phyloP scores from a whole-genome alignment of 2,888 invertebrate genomes.

The Drosophila nr. medialis region DNA sequence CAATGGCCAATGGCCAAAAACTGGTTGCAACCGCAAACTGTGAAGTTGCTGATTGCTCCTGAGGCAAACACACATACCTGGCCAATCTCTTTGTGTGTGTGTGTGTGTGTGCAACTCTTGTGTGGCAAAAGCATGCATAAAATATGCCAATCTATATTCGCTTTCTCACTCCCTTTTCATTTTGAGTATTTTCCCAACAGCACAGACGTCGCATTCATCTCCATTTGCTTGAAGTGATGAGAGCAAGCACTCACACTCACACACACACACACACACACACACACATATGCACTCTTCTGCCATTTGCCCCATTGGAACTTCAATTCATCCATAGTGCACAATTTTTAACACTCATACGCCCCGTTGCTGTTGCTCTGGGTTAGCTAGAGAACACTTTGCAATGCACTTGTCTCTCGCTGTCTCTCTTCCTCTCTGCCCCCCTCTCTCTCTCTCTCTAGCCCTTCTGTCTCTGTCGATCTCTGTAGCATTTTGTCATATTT shows the following conservation, averaged over 20 bases:
- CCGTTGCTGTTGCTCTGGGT: slow-evolving; percentile 48
- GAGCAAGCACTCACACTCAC: slow-evolving; percentile 26
- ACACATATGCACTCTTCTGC: slow-evolving; percentile 16
- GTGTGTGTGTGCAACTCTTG: slow-evolving; percentile 30
- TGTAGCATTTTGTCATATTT: slow-evolving; percentile 71
- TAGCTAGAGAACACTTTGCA: slow-evolving; percentile 47
- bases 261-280: slow-evolving; percentile 11
- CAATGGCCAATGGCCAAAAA: slow-evolving; percentile 13
- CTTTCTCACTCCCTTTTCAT: neutral
- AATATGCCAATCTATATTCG: slow-evolving; percentile 71
- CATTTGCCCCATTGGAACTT: slow-evolving; percentile 58
- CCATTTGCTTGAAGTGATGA: slow-evolving; percentile 76
- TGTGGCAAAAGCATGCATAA: slow-evolving; percentile 73
- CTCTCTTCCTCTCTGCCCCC: slow-evolving; percentile 3
- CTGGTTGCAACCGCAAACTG: slow-evolving; percentile 33
- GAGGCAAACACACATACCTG: slow-evolving; percentile 16
- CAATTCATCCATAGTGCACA: slow-evolving; percentile 75
- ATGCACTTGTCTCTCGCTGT: slow-evolving; percentile 31
- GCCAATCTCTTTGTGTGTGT: slow-evolving; percentile 5
- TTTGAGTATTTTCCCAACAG: slow-evolving; percentile 40
- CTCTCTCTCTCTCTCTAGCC: slow-evolving; percentile 15
- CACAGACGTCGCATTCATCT: slow-evolving; percentile 73
- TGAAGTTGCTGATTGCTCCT: slow-evolving; percentile 32
- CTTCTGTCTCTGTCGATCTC: neutral
- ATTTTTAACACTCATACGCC: slow-evolving; percentile 78